These are phyloP conservation scores for Esperia sulphurella DNA, from an alignment of 2,888 invertebrate genomes.

Conservation along the genomic window DNA sequence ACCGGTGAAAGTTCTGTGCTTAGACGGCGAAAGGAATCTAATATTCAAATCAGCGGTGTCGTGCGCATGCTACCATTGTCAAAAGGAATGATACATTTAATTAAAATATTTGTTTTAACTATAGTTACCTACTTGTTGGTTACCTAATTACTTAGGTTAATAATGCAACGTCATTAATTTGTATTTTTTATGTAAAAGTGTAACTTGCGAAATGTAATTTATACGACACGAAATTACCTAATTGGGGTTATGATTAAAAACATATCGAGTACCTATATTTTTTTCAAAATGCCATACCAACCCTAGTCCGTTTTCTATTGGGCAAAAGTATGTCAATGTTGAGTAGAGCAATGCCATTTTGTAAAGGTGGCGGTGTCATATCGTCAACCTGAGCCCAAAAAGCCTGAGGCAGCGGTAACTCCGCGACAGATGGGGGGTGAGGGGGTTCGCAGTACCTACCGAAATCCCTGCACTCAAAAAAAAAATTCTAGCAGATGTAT, in stretches of 20 bases:
- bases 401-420: no score
- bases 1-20: slow-evolving; percentile 86
- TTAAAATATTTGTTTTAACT: neutral
- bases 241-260: slow-evolving; percentile 25
- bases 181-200: slow-evolving; percentile 18
- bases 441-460: no score
- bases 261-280: slow-evolving; percentile 25
- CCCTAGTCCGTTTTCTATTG: no score
- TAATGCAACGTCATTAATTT: neutral
- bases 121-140: neutral
- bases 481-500: no score
- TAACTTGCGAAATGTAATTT: slow-evolving; percentile 32
- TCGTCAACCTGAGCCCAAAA: no score
- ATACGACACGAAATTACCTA: neutral
- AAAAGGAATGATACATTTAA: slow-evolving; percentile 79
- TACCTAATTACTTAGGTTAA: neutral
- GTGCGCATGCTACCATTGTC: slow-evolving; percentile 92
- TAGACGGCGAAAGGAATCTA: slow-evolving; percentile 87
- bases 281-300: no score
- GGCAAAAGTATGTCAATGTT: no score
- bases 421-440: no score
- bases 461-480: no score
- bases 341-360: no score
- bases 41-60: slow-evolving; percentile 90
- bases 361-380: no score